A percentile compares a stretch with the other conserved stretches of the same genome.
These are phyloP conservation scores for Phrynocephalus guinanensis DNA, from an alignment of 2,797 vertebrate genomes.

Conservation along the genomic window DNA sequence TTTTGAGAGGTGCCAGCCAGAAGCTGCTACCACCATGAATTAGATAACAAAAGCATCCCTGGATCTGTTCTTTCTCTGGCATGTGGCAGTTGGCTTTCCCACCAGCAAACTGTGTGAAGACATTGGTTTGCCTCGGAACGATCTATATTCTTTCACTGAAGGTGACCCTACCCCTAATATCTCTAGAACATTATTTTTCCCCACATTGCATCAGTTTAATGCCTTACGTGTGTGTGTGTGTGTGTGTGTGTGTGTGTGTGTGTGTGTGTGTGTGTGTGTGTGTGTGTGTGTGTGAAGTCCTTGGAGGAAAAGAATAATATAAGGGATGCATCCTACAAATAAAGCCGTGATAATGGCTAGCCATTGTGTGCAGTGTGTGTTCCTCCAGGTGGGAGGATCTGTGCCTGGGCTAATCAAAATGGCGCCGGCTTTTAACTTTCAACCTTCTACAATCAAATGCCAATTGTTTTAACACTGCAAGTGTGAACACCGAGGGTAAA, in stretches of 20 bases:
- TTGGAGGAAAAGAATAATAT: conserved; percentile 20
- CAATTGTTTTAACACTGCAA: conserved; percentile 33
- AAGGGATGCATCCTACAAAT: conserved; percentile 49
- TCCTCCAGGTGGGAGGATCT: conserved; percentile 55
- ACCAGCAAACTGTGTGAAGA: background rate
- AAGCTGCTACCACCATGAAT: conserved; percentile 60
- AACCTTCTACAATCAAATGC: conserved; percentile 39
- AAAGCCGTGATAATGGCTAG: conserved; percentile 50
- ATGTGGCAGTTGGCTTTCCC: conserved; percentile 57
- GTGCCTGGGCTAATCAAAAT: conserved; percentile 50
- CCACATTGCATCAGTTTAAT: background rate
- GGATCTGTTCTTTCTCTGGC: conserved; percentile 43
- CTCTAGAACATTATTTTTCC: conserved; percentile 52
- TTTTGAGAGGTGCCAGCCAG: conserved; percentile 30
- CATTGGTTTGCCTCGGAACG: conserved; percentile 48
- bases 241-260: no score
- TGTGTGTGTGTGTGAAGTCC: conserved; percentile 1
- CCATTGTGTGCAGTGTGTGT: conserved; percentile 31
- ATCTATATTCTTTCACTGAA: conserved; percentile 17
- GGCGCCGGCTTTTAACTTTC: conserved; percentile 43
- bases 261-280: no score
- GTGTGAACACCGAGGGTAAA: conserved; percentile 36
- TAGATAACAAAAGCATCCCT: conserved; percentile 2
- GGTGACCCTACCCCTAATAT: conserved; percentile 52
- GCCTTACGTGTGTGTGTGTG: background rate